These are phyloP conservation scores for Tachysurus vachellii DNA, from an alignment of 2,113 vertebrate species.

Conservation along the genomic window DNA sequence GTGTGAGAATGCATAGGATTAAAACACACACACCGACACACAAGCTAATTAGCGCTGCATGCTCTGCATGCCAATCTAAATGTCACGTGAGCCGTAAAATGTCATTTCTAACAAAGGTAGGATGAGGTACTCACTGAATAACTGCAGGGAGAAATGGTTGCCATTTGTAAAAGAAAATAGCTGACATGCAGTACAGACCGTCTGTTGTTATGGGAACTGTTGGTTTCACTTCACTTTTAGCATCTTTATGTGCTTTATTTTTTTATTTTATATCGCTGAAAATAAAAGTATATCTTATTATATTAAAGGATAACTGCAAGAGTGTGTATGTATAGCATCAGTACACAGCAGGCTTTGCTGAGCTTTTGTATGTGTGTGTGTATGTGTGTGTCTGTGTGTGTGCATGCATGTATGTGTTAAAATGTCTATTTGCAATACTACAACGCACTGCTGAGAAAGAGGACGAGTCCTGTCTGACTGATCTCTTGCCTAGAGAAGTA, in stretches of 20 bases:
- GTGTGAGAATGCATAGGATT: slow-evolving; percentile 45
- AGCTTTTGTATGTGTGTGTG: neutral
- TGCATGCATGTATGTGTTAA: slow-evolving; percentile 28
- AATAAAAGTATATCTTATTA: neutral
- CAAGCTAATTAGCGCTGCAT: slow-evolving; percentile 35
- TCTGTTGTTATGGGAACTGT: slow-evolving; percentile 31
- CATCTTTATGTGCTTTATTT: neutral
- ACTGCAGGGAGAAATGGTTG: neutral
- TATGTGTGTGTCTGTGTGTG: slow-evolving; percentile 28
- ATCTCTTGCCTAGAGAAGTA: slow-evolving; percentile 48
- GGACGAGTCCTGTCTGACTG: slow-evolving; percentile 62
- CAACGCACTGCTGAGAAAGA: slow-evolving; percentile 68
- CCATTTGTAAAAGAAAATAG: neutral
- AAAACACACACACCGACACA: slow-evolving; percentile 43
- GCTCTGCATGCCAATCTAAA: slow-evolving; percentile 21
- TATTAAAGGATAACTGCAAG: neutral
- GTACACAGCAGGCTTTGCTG: slow-evolving; percentile 18
- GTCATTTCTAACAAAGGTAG: slow-evolving; percentile 17
- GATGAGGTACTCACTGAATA: neutral
- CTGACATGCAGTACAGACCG: neutral
- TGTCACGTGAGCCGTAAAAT: slow-evolving; percentile 29
- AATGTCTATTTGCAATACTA: slow-evolving; percentile 33
- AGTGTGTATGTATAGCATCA: neutral
- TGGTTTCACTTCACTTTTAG: neutral
- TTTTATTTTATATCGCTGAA: neutral